Evolutionary conservation across 1,140 invertebrate species (phyloP), one percentile per base, ranked within the genome.

Genomic region (Drosophila ananassae): DNA sequence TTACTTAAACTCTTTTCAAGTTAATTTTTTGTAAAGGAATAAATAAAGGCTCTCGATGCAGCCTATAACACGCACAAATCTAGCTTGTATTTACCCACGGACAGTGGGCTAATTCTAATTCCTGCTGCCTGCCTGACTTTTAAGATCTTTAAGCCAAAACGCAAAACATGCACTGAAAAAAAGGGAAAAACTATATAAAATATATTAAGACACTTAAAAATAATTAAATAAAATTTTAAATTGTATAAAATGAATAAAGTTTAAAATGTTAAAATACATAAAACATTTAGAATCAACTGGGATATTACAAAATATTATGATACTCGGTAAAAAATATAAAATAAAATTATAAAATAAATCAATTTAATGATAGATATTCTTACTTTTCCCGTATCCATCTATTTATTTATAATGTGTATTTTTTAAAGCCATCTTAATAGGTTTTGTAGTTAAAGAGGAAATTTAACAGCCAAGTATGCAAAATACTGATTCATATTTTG

Each of bases 41-140:
- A n/a, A 28, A 37, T 6, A 32, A 69, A 32, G 41, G 44, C 32
- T 56, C 13, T 61, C 32, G 12, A 10, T 24, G 8, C 32, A 30
- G 63, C 64, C 67, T 69, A 57, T 57, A 69, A 69, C 67, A 69
- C 67, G 67, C 63, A 69, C 67, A 69, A 69, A 69, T 69, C 63
- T 69, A n/a, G 62, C 66, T 41, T 68, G 63, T 50, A 69, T 50
- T 69, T 57, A 50, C 25, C 12, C 6, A 32, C 44, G 22, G 32
- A 57, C 64, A 46, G 52, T 53, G 37, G 52, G 32, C 64, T 69
- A 69, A 69, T 69, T 69, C 44, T 39, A 69, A 69, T 69, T 57
- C 52, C 44, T 57, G 44, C 34, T 63, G 51, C 32, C 66, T 56
- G 63, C 50, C 54, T 32, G 51, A 69, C 63, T 68, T 69, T 69